Evolutionary conservation across 1,140 invertebrate species (phyloP), one percentile per base, ranked within the genome.

Genomic region (Drosophila paulistorum): DNA sequence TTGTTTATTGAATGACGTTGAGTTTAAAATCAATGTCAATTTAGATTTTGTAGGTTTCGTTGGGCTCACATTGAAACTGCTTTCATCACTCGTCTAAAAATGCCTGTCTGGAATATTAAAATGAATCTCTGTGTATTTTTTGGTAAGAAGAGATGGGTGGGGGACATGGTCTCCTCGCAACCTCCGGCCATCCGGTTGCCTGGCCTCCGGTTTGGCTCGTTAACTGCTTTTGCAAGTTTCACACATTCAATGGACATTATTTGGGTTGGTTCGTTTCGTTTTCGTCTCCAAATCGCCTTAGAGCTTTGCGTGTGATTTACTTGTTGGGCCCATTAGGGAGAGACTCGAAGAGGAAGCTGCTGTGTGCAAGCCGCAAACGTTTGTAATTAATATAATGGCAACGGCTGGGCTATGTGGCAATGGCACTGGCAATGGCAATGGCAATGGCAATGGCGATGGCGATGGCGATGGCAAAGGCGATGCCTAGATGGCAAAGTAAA

Each of bases 351-450:
- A 30, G 48, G 51, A 42, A 51, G 48, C 68, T 39, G 48, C 68
- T 62, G 64, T 69, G 58, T 51, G 67, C 70, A 74, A 70, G 78
- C 69, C 68, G 76, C 83, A 86, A 86, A 89, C 83, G 83, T 87
- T 87, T 83, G 83, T 87, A 87, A 87, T 87, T 87, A 87, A 87
- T 87, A 87, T 87, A 87, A 87, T 87, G 82, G 82, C 83, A 74
- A 83, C 79, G 82, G 81, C 79, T 85, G 82, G 74, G 48, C 71
- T 51, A 51, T 51, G 20, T 20, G 45, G 45, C 45, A 10, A 23
- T 51, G 45, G 45, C 45, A 51, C 23, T 51, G 20, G 45, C 45
- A 20, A 20, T 45, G 6, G 20, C 17, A 4, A 20, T 39, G 68
- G 45, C 37, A 1, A 51, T 71, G 75, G 64, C 55, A 13, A 51